Conservation (phyloP, 2,797 vertebrate genomes). For the Scyliorhinus canicula region DNA sequence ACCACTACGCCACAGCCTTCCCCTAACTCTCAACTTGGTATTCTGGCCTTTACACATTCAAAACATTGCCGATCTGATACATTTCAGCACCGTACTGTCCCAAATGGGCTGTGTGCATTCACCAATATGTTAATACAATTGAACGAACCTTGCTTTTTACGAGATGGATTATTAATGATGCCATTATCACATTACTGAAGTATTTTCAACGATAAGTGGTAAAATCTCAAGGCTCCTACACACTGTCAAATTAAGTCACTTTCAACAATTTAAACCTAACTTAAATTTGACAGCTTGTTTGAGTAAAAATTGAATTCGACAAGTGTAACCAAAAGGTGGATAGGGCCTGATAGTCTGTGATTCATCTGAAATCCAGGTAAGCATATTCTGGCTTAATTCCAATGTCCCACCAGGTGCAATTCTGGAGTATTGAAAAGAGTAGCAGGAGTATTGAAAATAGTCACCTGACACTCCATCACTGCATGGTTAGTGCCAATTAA, state of each 20-base stretch:
- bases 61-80: neutral
- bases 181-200: neutral
- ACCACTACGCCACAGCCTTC: no score
- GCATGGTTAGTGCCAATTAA: neutral
- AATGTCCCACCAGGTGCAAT: neutral
- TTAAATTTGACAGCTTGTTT: neutral
- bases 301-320: neutral
- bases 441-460: neutral
- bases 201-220: constrained; percentile 13
- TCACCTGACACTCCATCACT: neutral
- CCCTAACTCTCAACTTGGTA: neutral
- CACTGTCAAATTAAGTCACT: neutral
- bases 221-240: neutral
- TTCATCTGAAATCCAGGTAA: neutral
- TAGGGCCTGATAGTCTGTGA: neutral
- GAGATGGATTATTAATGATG: constrained; percentile 24
- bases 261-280: neutral
- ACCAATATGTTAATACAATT: neutral
- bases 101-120: neutral
- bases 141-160: neutral
- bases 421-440: neutral
- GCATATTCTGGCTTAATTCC: neutral
- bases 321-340: neutral
- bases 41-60: neutral
- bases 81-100: neutral